Evolutionary conservation across 2,113 vertebrate species (phyloP), one percentile per base, ranked within the genome.

Genomic region (Phaethon lepturus): DNA sequence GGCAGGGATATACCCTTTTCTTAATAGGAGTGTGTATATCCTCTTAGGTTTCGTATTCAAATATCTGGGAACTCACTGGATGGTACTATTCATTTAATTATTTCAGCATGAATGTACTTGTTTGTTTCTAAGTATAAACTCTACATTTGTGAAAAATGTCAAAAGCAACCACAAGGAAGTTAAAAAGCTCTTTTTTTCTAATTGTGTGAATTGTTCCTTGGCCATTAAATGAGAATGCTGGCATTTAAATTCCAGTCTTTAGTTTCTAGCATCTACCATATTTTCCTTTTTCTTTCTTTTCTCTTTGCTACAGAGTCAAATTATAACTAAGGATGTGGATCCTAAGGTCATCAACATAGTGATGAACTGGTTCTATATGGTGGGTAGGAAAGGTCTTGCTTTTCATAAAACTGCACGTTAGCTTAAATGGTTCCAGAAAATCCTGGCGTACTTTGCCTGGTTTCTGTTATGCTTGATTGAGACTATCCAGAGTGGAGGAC

Each of bases 211-310:
- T 99, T 98, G 96, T 98, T 98, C 97, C 97, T 97, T 98, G 95
- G 98, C 97, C 97, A 98, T 98, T 99, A 99, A 98, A 98, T 96
- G 93, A 98, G 89, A 98, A 98, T 92, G 93, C 97, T 97, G 87
- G 45, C 94, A 98, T 99, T 99, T 99, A 98, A 99, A 98, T 99
- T 99, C 98, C 96, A 98, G 91, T 98, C 96, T 97, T 99, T 98
- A 96, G 74, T 98, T 99, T 99, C 98, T 98, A 98, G 96, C 95
- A 97, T 98, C 97, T 95, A 94, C 74, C 96, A 93, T 98, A 98
- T 98, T 99, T 99, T 99, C 98, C 98, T 98, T 98, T 98, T 98
- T 98, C 98, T 97, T 98, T 56, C 97, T 98, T 98, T 98, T 98
- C 97, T 98, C 98, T 97, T 98, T 98, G 71, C 97, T 97, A 93